Percentiles rank a stretch among this genome's conserved stretches.
Evolutionary conservation across 2,113 vertebrate species (phyloP).

Genomic region (Genyomyrus donnyi): DNA sequence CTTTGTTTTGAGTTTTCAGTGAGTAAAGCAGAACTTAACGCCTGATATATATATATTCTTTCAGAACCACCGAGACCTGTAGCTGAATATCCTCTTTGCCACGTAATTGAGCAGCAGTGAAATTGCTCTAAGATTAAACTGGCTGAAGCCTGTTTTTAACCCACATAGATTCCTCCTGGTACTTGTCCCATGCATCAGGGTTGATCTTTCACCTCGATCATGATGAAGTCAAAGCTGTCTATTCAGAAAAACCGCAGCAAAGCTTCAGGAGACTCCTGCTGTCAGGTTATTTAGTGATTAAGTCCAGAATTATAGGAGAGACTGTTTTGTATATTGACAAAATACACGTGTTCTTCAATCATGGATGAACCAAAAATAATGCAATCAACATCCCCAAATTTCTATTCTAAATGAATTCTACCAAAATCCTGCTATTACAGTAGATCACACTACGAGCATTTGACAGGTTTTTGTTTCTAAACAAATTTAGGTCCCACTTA

Average conservation of each 20-base stretch:
- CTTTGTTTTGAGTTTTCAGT: neutral
- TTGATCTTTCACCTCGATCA: neutral
- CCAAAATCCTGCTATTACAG: neutral
- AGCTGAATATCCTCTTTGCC: neutral
- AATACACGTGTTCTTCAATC: neutral
- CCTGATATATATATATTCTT: neutral
- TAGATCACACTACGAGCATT: neutral
- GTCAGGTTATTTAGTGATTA: neutral
- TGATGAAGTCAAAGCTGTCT: neutral
- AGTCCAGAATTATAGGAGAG: neutral
- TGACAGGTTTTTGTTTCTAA: neutral
- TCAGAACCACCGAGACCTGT: neutral
- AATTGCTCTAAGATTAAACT: neutral
- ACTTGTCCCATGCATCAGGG: neutral
- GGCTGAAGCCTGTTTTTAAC: neutral
- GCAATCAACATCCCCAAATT: neutral
- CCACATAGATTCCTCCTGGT: neutral
- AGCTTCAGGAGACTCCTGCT: neutral
- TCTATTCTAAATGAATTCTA: neutral
- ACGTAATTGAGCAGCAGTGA: neutral
- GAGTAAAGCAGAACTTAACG: neutral
- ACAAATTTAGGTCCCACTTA: neutral
- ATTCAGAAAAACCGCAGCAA: neutral
- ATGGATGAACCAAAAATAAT: neutral
- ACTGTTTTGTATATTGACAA: neutral